A percentile compares a stretch with the other conserved stretches of the same genome.
These are phyloP conservation scores for Venusia cambrica DNA, from an alignment of 2,888 invertebrate species.

Conservation along the genomic window DNA sequence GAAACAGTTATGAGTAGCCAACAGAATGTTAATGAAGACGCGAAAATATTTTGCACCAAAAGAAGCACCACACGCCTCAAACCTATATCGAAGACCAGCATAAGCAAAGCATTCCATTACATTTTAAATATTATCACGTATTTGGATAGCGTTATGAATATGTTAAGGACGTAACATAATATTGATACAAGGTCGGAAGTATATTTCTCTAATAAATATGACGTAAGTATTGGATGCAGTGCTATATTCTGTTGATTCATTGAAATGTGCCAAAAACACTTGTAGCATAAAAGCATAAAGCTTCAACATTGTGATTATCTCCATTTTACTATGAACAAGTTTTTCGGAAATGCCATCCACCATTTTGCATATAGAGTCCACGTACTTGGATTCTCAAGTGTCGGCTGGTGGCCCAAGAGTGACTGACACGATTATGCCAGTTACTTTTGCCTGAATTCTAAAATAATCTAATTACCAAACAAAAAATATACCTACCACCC, in stretches of 20 bases:
- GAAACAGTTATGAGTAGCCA: conserved; percentile 16
- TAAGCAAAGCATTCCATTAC: conserved; percentile 17
- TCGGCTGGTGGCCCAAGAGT: no score
- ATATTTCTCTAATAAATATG: conserved; percentile 3
- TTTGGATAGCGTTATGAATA: conserved; percentile 11
- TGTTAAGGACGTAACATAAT: background rate
- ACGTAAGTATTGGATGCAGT: background rate
- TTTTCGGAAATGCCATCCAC: no score
- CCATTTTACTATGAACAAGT: no score
- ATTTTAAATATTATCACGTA: conserved; percentile 20
- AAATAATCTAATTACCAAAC: conserved; percentile 10
- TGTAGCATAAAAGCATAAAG: no score
- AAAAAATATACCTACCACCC: no score
- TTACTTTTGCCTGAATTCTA: no score
- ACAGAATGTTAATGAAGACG: conserved; percentile 22
- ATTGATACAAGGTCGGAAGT: background rate
- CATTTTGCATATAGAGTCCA: no score
- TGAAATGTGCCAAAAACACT: no score
- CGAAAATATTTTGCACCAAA: conserved; percentile 17
- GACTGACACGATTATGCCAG: no score
- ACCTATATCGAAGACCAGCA: conserved; percentile 24
- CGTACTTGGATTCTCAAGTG: no score
- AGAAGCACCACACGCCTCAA: conserved; percentile 22
- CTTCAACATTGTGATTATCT: no score
- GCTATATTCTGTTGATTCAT: no score